Evolutionary conservation across 1,140 invertebrate species (phyloP), one percentile per base, ranked within the genome.

Genomic region (Drosophila bifasciata): DNA sequence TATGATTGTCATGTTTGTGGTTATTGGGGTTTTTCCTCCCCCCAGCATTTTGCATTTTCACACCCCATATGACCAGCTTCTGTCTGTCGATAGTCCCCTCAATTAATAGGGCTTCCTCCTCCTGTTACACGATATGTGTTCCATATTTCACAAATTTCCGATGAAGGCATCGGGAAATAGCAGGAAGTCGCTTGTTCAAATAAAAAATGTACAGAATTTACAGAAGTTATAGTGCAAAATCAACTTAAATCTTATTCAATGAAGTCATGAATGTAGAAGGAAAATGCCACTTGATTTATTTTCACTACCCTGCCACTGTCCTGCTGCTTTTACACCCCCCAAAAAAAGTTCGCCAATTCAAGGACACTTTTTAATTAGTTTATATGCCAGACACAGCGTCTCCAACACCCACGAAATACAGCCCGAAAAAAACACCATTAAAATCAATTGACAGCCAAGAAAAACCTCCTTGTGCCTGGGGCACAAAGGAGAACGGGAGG

Each of bases 1-100:
- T 83, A 74, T 83, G 79, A 83, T 78, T 84, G 79, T 84, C 79
- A 69, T 83, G 75, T 74, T 83, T 83, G 79, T n/a, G 79, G 79
- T 48, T 67, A 28, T 48, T 74, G 69, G 19, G 69, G 63, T 83
- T 50, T 67, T 52, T 53, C 17, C 6, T n/a, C n/a, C n/a, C n/a
- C 49, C 39, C 39, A 13, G 39, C 40, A 61, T 59, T 74, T 67
- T 48, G 41, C 49, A 61, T 70, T 49, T 52, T 68, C 66, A 69
- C 66, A 69, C 66, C 48, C 11, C 32, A 36, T 13, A 36, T 5
- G 32, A 13, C 32, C 32, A 36, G 32, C 11, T 13, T 13, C 32
- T 36, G 32, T 36, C 4, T 36, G 32, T 36, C 32, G 3, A 36
- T 9, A 9, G 28, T 3, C 8, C 8, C 8, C 8, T 9, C 28